Conservation (phyloP, 2,888 invertebrate species). For the Trissolcus japonicus region DNA sequence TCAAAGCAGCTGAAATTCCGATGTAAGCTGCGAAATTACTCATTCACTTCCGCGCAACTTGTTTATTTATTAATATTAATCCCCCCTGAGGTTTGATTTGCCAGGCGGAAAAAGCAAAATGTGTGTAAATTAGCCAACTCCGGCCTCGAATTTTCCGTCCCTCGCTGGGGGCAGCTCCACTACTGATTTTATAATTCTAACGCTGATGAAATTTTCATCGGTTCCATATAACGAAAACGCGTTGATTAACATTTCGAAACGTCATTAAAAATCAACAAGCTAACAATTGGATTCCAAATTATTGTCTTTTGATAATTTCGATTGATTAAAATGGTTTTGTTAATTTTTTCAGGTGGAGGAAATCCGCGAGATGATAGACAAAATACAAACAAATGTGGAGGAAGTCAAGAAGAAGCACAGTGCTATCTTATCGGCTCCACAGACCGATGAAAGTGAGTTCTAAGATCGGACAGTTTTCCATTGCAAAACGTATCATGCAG, state of each 20-base stretch:
- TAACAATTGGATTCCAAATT: too few species aligned
- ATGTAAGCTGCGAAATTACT: slow-evolving; percentile 24
- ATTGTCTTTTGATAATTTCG: too few species aligned
- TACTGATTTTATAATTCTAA: too few species aligned
- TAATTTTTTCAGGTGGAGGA: slow-evolving; percentile 91
- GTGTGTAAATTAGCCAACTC: too few species aligned
- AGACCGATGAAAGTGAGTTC: slow-evolving; percentile 97
- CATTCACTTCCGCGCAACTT: slow-evolving; percentile 31
- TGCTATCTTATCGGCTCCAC: slow-evolving; percentile 98
- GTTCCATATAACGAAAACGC: too few species aligned
- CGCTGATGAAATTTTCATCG: too few species aligned
- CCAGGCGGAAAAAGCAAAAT: neutral
- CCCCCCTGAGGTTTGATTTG: neutral
- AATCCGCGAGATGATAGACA: slow-evolving; percentile 99
- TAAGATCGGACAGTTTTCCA: neutral
- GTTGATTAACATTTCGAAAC: neutral
- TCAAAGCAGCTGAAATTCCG: slow-evolving; percentile 33
- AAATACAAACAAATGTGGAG: slow-evolving; percentile 99
- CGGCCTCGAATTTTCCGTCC: too few species aligned
- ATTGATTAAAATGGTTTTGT: too few species aligned
- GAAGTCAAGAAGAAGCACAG: slow-evolving; percentile 99
- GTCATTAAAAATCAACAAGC: neutral
- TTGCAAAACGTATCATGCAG: neutral
- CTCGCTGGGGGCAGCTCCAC: too few species aligned
- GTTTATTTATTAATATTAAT: slow-evolving; percentile 27